A percentile compares a stretch with the other conserved stretches of the same genome.
These are phyloP conservation scores for Syrista parreyssii DNA, from an alignment of 2,888 invertebrate species.

Conservation along the genomic window DNA sequence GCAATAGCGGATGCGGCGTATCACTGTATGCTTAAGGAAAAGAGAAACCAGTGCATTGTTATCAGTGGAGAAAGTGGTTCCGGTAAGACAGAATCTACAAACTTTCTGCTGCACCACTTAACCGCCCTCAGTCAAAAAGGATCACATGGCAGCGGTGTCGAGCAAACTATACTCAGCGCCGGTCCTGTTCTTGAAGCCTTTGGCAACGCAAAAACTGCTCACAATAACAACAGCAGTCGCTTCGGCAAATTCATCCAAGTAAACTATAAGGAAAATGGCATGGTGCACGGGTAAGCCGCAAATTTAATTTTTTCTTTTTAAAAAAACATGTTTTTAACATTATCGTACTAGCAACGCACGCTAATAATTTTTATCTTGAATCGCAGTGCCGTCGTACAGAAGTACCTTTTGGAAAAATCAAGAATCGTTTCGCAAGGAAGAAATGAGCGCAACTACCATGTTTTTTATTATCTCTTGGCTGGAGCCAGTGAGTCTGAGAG, in stretches of 20 bases:
- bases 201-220: slow-evolving; percentile 98
- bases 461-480: slow-evolving; percentile 94
- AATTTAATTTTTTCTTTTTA: slow-evolving; percentile 4
- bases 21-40: slow-evolving; percentile 92
- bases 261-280: slow-evolving; percentile 97
- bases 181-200: slow-evolving; percentile 97
- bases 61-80: slow-evolving; percentile 95
- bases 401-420: slow-evolving; percentile 95
- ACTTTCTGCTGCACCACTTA: slow-evolving; percentile 93
- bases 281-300: slow-evolving; percentile 87
- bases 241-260: slow-evolving; percentile 99
- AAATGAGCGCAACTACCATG: slow-evolving; percentile 96
- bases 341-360: not conserved
- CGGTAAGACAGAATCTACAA: slow-evolving; percentile 97
- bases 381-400: slow-evolving; percentile 90
- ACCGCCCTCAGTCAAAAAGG: slow-evolving; percentile 96
- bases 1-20: slow-evolving; percentile 95
- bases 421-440: slow-evolving; percentile 93
- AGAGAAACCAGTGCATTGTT: slow-evolving; percentile 93
- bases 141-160: slow-evolving; percentile 93
- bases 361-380: slow-evolving; percentile 23
- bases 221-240: slow-evolving; percentile 96
- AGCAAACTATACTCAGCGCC: slow-evolving; percentile 95
- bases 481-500: slow-evolving; percentile 89
- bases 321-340: slow-evolving; percentile 4